Percentiles rank a stretch among this genome's conserved stretches.
Evolutionary conservation across 2,113 vertebrate species (phyloP).

Genomic region (Entomyzon cyanotis): DNA sequence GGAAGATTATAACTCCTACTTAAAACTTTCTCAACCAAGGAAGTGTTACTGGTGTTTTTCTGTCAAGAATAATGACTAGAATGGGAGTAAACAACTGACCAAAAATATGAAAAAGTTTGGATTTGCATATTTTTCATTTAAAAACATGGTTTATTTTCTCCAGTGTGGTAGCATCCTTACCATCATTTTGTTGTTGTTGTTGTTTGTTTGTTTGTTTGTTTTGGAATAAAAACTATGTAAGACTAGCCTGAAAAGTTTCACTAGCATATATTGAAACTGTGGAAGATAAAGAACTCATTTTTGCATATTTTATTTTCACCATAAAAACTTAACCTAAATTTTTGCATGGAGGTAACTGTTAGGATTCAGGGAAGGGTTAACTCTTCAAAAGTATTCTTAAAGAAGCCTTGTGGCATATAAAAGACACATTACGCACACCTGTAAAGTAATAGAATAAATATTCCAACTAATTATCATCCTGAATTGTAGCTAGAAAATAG

Average conservation of each 20-base stretch:
- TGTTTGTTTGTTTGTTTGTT: background rate
- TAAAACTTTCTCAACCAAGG: background rate
- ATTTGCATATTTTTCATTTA: background rate
- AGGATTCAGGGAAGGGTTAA: background rate
- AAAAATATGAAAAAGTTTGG: background rate
- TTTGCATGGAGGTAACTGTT: background rate
- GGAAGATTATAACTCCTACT: background rate
- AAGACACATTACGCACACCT: conserved; percentile 11
- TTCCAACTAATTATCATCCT: conserved; percentile 66
- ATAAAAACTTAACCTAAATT: background rate
- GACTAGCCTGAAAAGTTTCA: background rate
- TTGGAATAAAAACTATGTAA: background rate
- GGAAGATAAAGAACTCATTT: background rate
- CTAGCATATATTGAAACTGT: background rate
- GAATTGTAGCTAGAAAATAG: conserved; percentile 57
- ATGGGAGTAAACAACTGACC: background rate
- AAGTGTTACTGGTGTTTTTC: background rate
- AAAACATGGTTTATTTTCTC: background rate
- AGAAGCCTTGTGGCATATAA: conserved; percentile 39
- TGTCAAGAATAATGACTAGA: background rate
- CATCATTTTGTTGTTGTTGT: no score
- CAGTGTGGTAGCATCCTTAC: background rate
- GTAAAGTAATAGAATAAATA: conserved; percentile 70
- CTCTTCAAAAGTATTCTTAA: background rate
- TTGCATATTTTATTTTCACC: background rate